phyloP scores from a whole-genome alignment of 2,888 invertebrate species.

The Euphydryas editha region DNA sequence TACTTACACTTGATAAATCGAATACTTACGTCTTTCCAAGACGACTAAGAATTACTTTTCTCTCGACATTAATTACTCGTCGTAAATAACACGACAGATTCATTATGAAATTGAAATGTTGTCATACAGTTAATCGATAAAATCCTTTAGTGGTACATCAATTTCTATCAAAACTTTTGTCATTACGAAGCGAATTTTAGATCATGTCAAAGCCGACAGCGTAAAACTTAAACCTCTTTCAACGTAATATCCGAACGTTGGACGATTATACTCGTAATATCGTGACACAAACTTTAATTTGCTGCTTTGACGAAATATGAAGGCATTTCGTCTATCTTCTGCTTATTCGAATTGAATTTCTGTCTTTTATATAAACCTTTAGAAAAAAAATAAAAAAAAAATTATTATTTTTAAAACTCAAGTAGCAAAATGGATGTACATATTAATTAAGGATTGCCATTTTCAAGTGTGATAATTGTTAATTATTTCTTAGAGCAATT shows the following conservation, averaged over 20 bases:
- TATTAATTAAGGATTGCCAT: too few species aligned
- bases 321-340: background rate
- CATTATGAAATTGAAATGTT: too few species aligned
- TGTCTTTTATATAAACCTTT: background rate
- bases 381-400: background rate
- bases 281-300: slow-evolving; percentile 16
- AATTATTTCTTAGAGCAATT: too few species aligned
- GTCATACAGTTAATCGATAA: slow-evolving; percentile 25
- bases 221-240: slow-evolving; percentile 15
- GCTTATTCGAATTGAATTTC: background rate
- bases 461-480: too few species aligned
- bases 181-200: slow-evolving; percentile 46
- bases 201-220: slow-evolving; percentile 26
- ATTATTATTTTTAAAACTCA: too few species aligned
- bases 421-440: too few species aligned
- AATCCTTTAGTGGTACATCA: slow-evolving; percentile 16
- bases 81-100: too few species aligned
- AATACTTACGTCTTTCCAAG: too few species aligned
- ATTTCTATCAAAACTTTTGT: slow-evolving; percentile 56
- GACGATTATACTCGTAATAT: slow-evolving; percentile 5
- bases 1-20: too few species aligned
- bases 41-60: too few species aligned
- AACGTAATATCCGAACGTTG: slow-evolving; percentile 4
- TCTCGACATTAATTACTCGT: too few species aligned
- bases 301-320: background rate